phyloP scores from a whole-genome alignment of 2,113 vertebrate species.

The Salvelinus fontinalis region DNA sequence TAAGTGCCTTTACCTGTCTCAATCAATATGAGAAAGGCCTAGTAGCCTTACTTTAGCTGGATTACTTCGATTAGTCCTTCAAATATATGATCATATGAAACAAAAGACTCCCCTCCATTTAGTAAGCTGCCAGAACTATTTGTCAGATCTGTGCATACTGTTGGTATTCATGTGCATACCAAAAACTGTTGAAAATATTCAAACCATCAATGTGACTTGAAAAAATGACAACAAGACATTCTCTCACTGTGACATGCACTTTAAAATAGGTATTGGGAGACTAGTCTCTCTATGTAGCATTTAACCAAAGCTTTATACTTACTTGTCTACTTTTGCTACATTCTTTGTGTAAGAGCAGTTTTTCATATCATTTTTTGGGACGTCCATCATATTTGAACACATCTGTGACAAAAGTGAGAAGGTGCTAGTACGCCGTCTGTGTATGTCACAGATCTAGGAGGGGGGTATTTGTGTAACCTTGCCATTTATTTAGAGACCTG shows the following conservation, averaged over 20 bases:
- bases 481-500: conserved; percentile 19
- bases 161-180: conserved; percentile 31
- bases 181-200: conserved; percentile 62
- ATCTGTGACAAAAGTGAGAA: neutral
- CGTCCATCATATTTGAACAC: neutral
- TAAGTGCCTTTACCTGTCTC: conserved; percentile 50
- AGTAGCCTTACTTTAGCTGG: conserved; percentile 23
- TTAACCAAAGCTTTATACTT: conserved; percentile 77
- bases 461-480: neutral
- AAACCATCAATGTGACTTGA: conserved; percentile 72
- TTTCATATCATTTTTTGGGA: conserved; percentile 2
- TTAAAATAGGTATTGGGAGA: conserved; percentile 74
- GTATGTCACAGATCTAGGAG: neutral
- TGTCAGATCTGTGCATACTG: neutral
- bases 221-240: conserved; percentile 62
- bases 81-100: conserved; percentile 35
- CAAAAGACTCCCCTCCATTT: conserved; percentile 10
- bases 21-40: neutral
- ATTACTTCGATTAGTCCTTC: conserved; percentile 53
- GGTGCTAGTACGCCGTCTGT: neutral
- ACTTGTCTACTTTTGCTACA: conserved; percentile 30
- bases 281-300: conserved; percentile 74
- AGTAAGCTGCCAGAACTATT: neutral
- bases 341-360: conserved; percentile 23
- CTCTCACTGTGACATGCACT: conserved; percentile 78